phyloP scores from a whole-genome alignment of 37 sponge, comb jelly and placozoan species.

The Corticium candelabrum region DNA sequence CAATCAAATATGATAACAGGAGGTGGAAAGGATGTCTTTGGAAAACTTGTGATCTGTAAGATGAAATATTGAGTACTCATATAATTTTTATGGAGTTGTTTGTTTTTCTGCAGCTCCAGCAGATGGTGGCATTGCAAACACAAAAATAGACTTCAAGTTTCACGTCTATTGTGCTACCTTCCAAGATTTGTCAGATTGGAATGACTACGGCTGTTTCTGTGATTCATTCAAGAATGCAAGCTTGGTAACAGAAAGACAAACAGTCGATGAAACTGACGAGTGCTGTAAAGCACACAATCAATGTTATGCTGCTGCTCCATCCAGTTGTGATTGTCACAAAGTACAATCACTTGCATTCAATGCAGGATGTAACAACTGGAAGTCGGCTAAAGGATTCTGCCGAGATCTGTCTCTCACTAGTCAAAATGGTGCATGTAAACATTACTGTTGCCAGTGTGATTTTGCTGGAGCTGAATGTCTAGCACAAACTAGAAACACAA shows the following conservation, averaged over 20 bases:
- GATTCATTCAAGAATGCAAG: not conserved
- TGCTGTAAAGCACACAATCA: not conserved
- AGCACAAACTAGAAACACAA: not conserved
- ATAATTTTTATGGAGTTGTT: too few relatives aligned
- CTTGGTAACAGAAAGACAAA: not conserved
- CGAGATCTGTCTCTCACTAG: not conserved
- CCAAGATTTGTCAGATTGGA: not conserved
- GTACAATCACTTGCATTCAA: not conserved
- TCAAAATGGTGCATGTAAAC: not conserved
- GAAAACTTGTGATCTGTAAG: too few relatives aligned
- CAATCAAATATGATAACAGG: too few relatives aligned
- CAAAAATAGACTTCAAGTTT: not conserved
- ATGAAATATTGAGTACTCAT: too few relatives aligned
- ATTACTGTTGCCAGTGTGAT: not conserved
- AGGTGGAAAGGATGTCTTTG: too few relatives aligned
- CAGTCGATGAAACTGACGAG: not conserved
- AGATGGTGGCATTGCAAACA: not conserved
- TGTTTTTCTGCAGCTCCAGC: not conserved
- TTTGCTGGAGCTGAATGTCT: not conserved
- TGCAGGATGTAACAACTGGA: not conserved
- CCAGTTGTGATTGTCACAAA: not conserved
- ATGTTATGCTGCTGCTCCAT: not conserved
- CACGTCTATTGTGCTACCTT: not conserved
- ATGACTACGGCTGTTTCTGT: not conserved
- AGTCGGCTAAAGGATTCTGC: not conserved